A percentile compares a stretch with the other conserved stretches of the same genome.
phyloP scores from a whole-genome alignment of 1,140 invertebrate species.

The Littorina saxatilis region DNA sequence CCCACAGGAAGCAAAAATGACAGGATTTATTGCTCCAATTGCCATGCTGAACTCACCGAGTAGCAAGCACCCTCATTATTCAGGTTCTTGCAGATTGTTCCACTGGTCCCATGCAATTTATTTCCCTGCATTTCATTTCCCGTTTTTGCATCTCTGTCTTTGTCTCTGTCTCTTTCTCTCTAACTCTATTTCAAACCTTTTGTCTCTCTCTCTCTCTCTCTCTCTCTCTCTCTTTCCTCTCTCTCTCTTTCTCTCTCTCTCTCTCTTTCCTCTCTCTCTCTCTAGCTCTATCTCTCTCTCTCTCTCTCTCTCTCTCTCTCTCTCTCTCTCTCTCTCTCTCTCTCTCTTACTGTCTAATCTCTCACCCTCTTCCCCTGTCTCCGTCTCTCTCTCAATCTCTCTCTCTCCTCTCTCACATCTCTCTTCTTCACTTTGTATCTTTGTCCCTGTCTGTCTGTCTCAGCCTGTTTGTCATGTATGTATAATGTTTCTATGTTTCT shows the following conservation, averaged over 20 bases:
- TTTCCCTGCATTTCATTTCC: too few relatives aligned
- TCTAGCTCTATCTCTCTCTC: background rate
- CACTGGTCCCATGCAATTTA: too few relatives aligned
- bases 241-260: background rate
- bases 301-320: background rate
- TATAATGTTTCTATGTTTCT: background rate
- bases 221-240: background rate
- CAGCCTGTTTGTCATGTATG: background rate
- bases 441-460: background rate
- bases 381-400: too few relatives aligned
- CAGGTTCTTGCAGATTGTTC: too few relatives aligned
- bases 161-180: background rate
- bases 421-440: background rate
- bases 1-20: too few relatives aligned
- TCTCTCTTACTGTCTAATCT: background rate
- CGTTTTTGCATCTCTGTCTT: background rate
- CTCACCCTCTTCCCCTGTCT: too few relatives aligned
- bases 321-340: background rate
- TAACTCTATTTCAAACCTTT: background rate
- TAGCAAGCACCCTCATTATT: too few relatives aligned
- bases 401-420: background rate
- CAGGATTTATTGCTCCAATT: too few relatives aligned
- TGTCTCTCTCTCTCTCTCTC: constrained; percentile 3
- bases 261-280: background rate
- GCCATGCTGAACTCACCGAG: too few relatives aligned